Base-by-base conservation (phyloP, 2,797 vertebrate species). In the Micromesistius poutassou region DNA sequence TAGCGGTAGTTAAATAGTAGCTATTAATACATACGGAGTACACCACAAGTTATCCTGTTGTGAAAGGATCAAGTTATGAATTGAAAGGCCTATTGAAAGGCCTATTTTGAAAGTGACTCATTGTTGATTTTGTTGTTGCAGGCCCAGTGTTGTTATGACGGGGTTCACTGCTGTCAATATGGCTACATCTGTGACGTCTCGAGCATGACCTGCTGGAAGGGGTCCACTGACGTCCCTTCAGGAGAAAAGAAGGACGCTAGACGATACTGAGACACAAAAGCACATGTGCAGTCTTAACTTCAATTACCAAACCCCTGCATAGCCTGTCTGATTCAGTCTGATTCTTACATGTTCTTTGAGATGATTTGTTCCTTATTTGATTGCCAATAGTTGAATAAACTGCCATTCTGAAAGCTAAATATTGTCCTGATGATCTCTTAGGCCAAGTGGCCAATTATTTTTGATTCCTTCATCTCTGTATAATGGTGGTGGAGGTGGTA, bases 81-180 rank as follows among this genome's bases (percentile, higher is more conserved):
- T 22, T 16, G 30, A 22, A 72, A 72, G 30, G 9, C 12, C 22
- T 19, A 36, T 7, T 22, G 19, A 12, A 8, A 16, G 16, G 71
- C 8, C 33, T 25, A 8, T 73, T 73, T 73, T 16, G 9, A n/a
- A 40, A 42, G 16, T 25, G 38, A 73, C n/a, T 14, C 19, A 74
- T 2, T 79, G 38, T 50, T 73, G 30, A 50, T 90, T 78, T 88
- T 85, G 22, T 62, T 62, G 55, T 62, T 62, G 55, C 85, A 93
- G 93, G 93, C 87, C 3, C 1, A 33, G 16, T 93, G 92, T 68
- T 93, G 93, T 78, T 0, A 19, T 0, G 93, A 93, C 76, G 90
- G 90, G 90, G 90, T 0, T 8, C 92, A 94, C 85, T 94, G 93
- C 89, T 94, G 93, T 79, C 0, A 85, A 46, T 86, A 85, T 76